These are phyloP conservation scores for Parotia lawesii DNA, from an alignment of 2,113 vertebrate species.

Conservation along the genomic window DNA sequence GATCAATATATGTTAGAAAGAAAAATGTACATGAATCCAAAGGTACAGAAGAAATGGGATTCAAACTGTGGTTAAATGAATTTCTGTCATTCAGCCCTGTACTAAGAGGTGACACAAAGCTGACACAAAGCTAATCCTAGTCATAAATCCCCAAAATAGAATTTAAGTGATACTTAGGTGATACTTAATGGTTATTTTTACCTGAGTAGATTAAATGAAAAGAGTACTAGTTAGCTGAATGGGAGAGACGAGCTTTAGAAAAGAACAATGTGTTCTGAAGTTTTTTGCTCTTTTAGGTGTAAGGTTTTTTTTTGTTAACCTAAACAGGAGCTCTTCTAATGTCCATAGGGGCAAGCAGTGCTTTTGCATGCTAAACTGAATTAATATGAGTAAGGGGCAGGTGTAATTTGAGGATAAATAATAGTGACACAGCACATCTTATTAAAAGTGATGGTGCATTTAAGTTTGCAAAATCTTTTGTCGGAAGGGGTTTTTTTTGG, in stretches of 20 bases:
- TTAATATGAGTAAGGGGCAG: not conserved
- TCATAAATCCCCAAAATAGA: conserved; percentile 59
- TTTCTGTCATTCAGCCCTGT: conserved; percentile 23
- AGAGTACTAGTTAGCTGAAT: not conserved
- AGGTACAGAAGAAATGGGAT: conserved; percentile 34
- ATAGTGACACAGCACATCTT: not conserved
- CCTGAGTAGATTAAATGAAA: conserved; percentile 7
- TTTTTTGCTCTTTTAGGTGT: not conserved
- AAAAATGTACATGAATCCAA: conserved; percentile 35
- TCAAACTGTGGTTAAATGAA: conserved; percentile 49
- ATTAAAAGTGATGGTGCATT: not conserved
- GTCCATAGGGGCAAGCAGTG: not conserved
- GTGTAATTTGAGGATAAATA: not conserved
- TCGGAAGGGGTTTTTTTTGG: not conserved
- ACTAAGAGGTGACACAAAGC: conserved; percentile 34
- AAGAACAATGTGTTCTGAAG: not conserved
- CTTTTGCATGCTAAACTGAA: not conserved
- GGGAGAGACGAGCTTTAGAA: not conserved
- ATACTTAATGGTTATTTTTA: conserved; percentile 51
- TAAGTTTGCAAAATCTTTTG: not conserved
- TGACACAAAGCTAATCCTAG: conserved; percentile 46
- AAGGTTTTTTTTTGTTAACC: not conserved
- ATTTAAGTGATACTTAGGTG: conserved; percentile 42
- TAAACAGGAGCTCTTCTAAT: not conserved
- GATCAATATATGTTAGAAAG: conserved; percentile 28